Base-by-base conservation (phyloP, 2,113 vertebrate species). In the Scophthalmus maximus region DNA sequence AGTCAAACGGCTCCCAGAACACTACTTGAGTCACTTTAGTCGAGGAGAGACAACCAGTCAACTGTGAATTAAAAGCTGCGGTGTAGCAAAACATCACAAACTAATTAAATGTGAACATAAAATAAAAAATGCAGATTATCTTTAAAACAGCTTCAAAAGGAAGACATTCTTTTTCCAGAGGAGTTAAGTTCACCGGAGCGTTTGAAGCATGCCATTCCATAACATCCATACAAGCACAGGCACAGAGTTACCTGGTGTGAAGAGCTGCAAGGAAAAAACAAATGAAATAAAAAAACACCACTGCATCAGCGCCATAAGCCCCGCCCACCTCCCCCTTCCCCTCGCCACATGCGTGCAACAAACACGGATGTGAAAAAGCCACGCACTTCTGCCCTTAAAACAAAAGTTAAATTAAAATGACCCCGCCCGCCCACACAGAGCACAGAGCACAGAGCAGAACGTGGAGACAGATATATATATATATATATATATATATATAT, bases 1-100 rank as follows among this genome's bases (percentile, higher is more conserved):
- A 15, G 86, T 90, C 88, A 83, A 32, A 87, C 61, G 85, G 78
- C 89, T 89, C 85, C 86, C 73, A 61, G 57, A 80, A 71, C 81
- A 64, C 75, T n/a, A 64, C 25, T 70, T 51, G 58, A 47, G 52
- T 55, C 56, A 44, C 42, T 73, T n/a, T 49, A 67, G 60, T 32
- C 26, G 59, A 62, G 69, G 71, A 51, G 25, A 72, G 68, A 79
- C 40, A 79, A 52, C 15, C 63, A 63, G 40, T 65, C 68, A 46
- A 34, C 79, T 23, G 11, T 63, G 70, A 76, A 73, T 63, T n/a
- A 40, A 75, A 69, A 78, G 55, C 74, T 68, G 55, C 66, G 73
- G 58, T 59, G 57, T 18, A 83, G 64, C 27, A 40, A 30, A 68
- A 74, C 10, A 73, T 69, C 71, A 58, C 55, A 52, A 6, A 11